A percentile compares a stretch with the other conserved stretches of the same genome.
These are phyloP conservation scores for Smithornis capensis DNA, from an alignment of 2,113 vertebrate genomes.

Conservation along the genomic window DNA sequence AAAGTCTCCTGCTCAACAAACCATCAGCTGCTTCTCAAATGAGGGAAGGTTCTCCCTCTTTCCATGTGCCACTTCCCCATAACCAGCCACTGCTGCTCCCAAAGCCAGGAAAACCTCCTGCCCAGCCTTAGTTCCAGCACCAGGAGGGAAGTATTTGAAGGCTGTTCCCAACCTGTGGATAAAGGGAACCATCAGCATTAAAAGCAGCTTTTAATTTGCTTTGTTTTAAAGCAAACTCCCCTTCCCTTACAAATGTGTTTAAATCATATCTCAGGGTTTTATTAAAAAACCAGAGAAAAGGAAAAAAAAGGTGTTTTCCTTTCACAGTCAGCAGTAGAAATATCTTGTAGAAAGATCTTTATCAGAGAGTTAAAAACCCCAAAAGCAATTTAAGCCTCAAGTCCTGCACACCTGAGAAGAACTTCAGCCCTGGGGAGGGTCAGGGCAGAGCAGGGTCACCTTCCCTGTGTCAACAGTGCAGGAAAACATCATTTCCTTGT, in stretches of 20 bases:
- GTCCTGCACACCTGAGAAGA: neutral
- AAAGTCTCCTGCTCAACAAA: neutral
- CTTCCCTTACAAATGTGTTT: neutral
- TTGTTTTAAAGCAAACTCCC: neutral
- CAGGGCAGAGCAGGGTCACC: rapidly evolving
- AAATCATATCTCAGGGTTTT: neutral
- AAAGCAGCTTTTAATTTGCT: neutral
- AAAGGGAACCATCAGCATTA: neutral
- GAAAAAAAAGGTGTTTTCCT: neutral
- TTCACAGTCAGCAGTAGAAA: neutral
- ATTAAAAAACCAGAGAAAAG: neutral
- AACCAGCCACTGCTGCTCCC: neutral
- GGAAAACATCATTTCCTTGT: neutral
- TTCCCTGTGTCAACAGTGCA: rapidly evolving
- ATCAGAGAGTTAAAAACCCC: neutral
- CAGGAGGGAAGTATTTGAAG: neutral
- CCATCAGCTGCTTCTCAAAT: neutral
- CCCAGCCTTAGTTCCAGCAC: neutral
- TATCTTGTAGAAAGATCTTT: neutral
- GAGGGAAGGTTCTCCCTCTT: neutral
- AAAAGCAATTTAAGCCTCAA: neutral
- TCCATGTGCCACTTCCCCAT: rapidly evolving
- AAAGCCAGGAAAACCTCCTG: neutral
- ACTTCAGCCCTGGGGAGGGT: neutral
- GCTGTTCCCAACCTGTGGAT: neutral